Percentiles rank a stretch among this genome's conserved stretches.
phyloP scores from a whole-genome alignment of 2,113 vertebrate genomes.

The Pao palembangensis region DNA sequence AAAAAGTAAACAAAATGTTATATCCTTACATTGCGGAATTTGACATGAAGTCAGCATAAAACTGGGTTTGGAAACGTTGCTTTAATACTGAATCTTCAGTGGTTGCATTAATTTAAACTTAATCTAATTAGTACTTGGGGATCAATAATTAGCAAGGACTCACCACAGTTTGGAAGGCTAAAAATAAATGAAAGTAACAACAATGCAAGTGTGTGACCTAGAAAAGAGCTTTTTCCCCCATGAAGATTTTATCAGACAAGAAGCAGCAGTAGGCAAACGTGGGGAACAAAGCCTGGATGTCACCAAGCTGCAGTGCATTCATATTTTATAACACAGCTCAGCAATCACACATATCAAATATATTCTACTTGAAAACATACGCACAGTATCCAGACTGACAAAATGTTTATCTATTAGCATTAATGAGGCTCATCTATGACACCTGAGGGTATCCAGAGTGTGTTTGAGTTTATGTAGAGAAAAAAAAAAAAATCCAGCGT shows the following conservation, averaged over 20 bases:
- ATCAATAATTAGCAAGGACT: conserved; percentile 39
- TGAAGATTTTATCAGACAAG: conserved; percentile 5
- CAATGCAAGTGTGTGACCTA: conserved; percentile 16
- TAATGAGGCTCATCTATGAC: no score
- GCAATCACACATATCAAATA: not conserved
- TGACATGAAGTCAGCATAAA: no score
- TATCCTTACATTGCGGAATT: no score
- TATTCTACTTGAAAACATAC: not conserved
- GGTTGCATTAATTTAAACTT: no score
- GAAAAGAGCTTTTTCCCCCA: not conserved
- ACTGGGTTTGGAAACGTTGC: no score
- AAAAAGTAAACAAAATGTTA: no score
- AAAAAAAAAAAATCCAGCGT: no score
- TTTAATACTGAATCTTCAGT: no score
- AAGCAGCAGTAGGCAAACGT: not conserved
- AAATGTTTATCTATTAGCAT: not conserved
- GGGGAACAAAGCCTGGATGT: not conserved
- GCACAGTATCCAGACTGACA: not conserved
- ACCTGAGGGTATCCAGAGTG: no score
- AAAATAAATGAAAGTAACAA: conserved; percentile 29
- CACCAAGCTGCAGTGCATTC: not conserved
- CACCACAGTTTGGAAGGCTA: conserved; percentile 22
- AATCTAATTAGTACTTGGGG: conserved; percentile 7
- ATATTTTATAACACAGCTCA: not conserved
- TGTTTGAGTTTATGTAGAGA: no score